Evolutionary conservation across 37 sponge, comb jelly and placozoan species (phyloP).

Genomic region (Ephydatia muelleri): DNA sequence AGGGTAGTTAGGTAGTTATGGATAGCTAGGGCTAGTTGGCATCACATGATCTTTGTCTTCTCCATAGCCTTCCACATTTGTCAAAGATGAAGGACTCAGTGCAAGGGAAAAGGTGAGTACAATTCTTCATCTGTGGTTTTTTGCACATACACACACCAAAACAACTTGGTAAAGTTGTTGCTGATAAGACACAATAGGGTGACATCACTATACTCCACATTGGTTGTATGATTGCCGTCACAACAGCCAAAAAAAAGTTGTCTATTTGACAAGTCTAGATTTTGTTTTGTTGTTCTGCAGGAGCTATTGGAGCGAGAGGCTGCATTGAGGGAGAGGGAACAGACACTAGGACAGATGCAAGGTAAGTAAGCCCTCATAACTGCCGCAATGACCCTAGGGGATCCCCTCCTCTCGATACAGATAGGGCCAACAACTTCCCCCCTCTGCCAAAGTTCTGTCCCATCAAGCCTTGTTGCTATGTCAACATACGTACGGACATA

Average conservation of each 20-base stretch:
- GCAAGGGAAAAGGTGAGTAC: not conserved
- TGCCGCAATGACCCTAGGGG: no score
- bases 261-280: no score
- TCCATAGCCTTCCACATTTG: not conserved
- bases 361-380: not conserved
- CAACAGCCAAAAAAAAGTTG: no score
- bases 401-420: not conserved
- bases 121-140: no score
- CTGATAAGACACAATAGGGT: no score
- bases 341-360: not conserved
- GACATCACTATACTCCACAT: no score
- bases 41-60: not conserved
- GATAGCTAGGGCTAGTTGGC: no score
- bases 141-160: no score
- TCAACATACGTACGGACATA: constrained; percentile 86
- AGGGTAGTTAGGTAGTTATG: no score
- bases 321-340: not conserved
- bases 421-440: constrained; percentile 89
- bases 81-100: not conserved
- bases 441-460: constrained; percentile 75
- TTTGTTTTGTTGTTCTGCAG: no score
- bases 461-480: constrained; percentile 90
- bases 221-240: no score
- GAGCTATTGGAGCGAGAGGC: not conserved
- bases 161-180: no score